Base-by-base conservation (phyloP, 2,888 invertebrate species). In the Cryptocheilus praepositus region DNA sequence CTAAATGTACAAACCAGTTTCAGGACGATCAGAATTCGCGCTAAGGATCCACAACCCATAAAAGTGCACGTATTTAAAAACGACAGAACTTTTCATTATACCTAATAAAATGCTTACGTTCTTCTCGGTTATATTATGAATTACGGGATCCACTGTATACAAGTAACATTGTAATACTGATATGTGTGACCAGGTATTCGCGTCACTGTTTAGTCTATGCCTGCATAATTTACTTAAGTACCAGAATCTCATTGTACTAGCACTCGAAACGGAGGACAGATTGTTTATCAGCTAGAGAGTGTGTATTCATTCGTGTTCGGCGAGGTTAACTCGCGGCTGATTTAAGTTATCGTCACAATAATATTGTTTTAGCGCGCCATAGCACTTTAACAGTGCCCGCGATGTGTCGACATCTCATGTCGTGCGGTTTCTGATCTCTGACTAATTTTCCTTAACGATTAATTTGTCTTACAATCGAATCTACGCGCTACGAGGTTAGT, bases 211-310 rank as follows among this genome's bases (percentile, higher is more conserved):
- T 65, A 64, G 44, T 56, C 61, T 70, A 61, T 77, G 36, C 3
- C 65, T 53, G 72, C 53, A 60, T 56, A 71, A 71, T 75, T 73
- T 65, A 67, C 56, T 77, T 79, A 79, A 79, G 79, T 79, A 79
- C 79, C 74, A 64, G 58, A 65, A 56, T 63, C 69, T 72, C 63
- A 71, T 79, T 78, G 72, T 78, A 76, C 67, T 72, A 66, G 54
- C 54, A 72, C 49, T 67, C 56, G 56, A 59, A 65, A 53, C 64
- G 77, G 74, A 69, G 71, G 54, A 68, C 66, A 66, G 49, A 52
- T 55, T 51, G 22, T 53, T 56, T 19, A 61, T 19, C 36, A 36
- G 21, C 44, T 36, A 36, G 36, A 36, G 36, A 43, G 44, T 2
- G 44, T 15, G 43, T 21, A 8, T n/a, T n/a, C 36, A 21, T 0